phyloP scores from a whole-genome alignment of 2,113 vertebrate species.

The Synodontis membranacea region DNA sequence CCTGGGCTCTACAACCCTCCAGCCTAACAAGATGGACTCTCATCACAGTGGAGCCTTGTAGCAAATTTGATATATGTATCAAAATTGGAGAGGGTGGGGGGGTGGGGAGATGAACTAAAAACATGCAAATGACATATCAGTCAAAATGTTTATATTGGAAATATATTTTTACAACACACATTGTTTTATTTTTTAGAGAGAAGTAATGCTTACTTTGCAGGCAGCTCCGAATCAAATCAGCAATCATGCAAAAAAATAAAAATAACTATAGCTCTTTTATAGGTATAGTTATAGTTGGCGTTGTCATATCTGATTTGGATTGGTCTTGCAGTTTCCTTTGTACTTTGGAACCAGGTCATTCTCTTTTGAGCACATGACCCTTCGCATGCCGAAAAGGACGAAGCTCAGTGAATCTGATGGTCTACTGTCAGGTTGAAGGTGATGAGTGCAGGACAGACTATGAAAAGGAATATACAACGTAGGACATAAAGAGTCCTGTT shows the following conservation, averaged over 20 bases:
- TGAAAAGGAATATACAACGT: slow-evolving; percentile 19
- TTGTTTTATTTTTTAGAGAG: slow-evolving; percentile 60
- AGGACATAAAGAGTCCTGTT: slow-evolving; percentile 41
- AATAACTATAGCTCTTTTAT: not conserved
- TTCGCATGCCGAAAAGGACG: slow-evolving; percentile 23
- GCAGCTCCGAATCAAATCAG: not conserved
- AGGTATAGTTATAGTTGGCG: slow-evolving; percentile 10
- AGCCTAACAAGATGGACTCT: slow-evolving; percentile 58
- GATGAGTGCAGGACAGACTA: slow-evolving; percentile 37
- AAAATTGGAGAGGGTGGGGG: slow-evolving; percentile 46
- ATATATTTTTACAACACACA: slow-evolving; percentile 55
- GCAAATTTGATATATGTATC: slow-evolving; percentile 55
- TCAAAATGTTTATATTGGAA: slow-evolving; percentile 68
- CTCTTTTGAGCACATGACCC: not conserved
- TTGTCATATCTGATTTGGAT: not conserved
- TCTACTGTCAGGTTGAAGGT: not conserved
- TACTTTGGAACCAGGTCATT: slow-evolving; percentile 5
- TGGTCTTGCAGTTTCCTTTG: not conserved
- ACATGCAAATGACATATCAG: slow-evolving; percentile 53
- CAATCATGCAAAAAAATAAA: slow-evolving; percentile 17
- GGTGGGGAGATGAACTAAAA: slow-evolving; percentile 26
- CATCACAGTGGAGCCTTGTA: slow-evolving; percentile 52
- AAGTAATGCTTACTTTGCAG: slow-evolving; percentile 27
- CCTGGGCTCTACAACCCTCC: slow-evolving; percentile 40
- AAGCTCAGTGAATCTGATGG: slow-evolving; percentile 21